Base-by-base conservation (phyloP, 2,113 vertebrate genomes). In the Dicerorhinus sumatrensis region DNA sequence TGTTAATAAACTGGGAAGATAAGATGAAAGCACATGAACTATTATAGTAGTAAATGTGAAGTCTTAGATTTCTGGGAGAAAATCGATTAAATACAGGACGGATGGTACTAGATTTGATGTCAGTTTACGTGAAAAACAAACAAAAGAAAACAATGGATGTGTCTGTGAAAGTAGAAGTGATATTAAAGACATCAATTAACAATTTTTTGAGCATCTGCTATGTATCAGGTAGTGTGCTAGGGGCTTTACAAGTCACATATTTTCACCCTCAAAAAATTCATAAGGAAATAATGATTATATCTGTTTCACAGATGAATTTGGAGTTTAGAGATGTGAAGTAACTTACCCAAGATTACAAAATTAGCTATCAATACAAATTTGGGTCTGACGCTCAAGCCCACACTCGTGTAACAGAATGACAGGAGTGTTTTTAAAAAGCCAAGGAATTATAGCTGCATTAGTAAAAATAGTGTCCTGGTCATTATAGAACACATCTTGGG, bases 21-120 rank as follows among this genome's bases (percentile, higher is more conserved):
- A 69, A 93, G 27, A 54, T n/a, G 29, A 89, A 73, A 54, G 1
- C 63, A 29, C 6, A 14, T 18, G 3, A 54, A 36, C 63, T 51
- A 9, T 48, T 31, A 31, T 0, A 48, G n/a, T 46, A 72, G n/a
- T 51, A 73, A 81, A 91, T 7, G 17, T 51, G 65, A 85, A 95
- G 12, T 46, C 46, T 82, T 89, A 87, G 63, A 84, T 58, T 83
- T 79, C 75, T 91, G n/a, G 80, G 77, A 86, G 39, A 83, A 90
- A 79, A 62, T 83, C 16, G 58, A 12, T 86, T 82, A 54, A 63
- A 39, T 73, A 33, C 17, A 39, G 62, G 25, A 48, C 36, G 2
- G 48, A 13, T 75, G 29, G 48, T 33, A 16, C 48, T 29, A 51
- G 7, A 83, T 72, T 79, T 84, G 36, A 10, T 73, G 60, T 62